phyloP scores from a whole-genome alignment of 2,888 invertebrate species.

The Cryptocephalus primarius region DNA sequence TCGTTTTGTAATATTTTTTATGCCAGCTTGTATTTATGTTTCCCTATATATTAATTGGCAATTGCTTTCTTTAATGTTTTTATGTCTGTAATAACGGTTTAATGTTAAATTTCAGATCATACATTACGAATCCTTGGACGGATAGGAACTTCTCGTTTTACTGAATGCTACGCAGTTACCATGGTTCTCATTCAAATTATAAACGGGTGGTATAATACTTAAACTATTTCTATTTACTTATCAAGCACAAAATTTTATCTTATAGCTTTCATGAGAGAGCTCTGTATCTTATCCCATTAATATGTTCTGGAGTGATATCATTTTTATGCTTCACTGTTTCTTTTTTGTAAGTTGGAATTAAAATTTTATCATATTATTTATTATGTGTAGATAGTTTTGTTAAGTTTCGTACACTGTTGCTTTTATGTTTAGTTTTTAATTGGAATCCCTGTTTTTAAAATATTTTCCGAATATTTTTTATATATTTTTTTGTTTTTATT shows the following conservation, averaged over 20 bases:
- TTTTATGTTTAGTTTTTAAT: too few relatives aligned
- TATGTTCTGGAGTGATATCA: too few relatives aligned
- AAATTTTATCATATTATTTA: too few relatives aligned
- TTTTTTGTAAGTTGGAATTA: too few relatives aligned
- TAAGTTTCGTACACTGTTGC: too few relatives aligned
- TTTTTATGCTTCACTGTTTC: too few relatives aligned
- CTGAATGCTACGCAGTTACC: slow-evolving; percentile 32
- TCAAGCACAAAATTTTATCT: slow-evolving; percentile 9
- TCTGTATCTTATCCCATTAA: too few relatives aligned
- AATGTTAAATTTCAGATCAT: slow-evolving; percentile 42
- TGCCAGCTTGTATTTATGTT: not conserved
- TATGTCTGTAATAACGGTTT: not conserved
- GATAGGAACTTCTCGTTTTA: slow-evolving; percentile 53
- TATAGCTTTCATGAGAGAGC: slow-evolving; percentile 3
- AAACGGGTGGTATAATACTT: slow-evolving; percentile 16
- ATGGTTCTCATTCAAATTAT: slow-evolving; percentile 15
- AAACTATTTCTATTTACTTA: slow-evolving; percentile 2
- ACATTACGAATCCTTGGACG: slow-evolving; percentile 54
- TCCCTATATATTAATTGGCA: not conserved
- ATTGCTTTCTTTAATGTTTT: not conserved
- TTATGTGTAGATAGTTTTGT: too few relatives aligned
- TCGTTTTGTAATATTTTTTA: too few relatives aligned
- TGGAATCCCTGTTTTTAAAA: too few relatives aligned
- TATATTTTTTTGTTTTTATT: too few relatives aligned
- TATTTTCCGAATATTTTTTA: too few relatives aligned